Evolutionary conservation across 2,888 invertebrate genomes (phyloP), one percentile per base, ranked within the genome.

Genomic region (Epinotia demarniana): DNA sequence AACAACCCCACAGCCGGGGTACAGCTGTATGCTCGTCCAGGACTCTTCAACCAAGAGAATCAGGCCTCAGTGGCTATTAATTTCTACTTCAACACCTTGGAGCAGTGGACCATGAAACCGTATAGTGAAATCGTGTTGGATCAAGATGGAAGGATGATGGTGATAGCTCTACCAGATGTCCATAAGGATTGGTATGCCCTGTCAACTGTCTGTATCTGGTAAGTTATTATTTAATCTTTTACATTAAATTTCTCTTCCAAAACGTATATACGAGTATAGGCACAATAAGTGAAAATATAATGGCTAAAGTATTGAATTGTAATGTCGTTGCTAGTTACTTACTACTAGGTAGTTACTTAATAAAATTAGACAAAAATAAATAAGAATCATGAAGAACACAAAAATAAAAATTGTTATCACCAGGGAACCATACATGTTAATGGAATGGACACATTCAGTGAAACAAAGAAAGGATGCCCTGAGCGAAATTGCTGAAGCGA

Each of bases 401-500:
- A n/a, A 27, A 2, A 27, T 13, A n/a, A 13, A 43, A 33, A n/a
- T 55, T 53, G 3, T 58, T 63, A 39, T 77, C 76, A 79, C 58
- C 69, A 94, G 93, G 94, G 94, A 94, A 74, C 92, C 93, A 0
- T 85, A 92, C 72, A 62, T 94, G 0, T 80, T 91, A 0, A 93
- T 93, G 91, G 89, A 90, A 67, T 77, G 77, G 1, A 67, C 75
- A 60, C 90, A 84, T 77, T 90, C 87, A 23, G 81, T 85, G n/a
- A 90, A 75, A 83, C 95, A 89, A 89, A 95, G 87, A 79, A 91
- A 80, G 84, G 94, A 79, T 55, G 89, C 85, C 0, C 89, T 95
- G 0, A 83, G 94, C 0, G 92, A 94, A 4, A 93, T 96, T 53
- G 95, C 96, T 0, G 96, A 97, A 84, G 96, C 96, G 76, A 89